Conservation (phyloP, 2,888 invertebrate genomes). For the Leptarthrus brevirostris region DNA sequence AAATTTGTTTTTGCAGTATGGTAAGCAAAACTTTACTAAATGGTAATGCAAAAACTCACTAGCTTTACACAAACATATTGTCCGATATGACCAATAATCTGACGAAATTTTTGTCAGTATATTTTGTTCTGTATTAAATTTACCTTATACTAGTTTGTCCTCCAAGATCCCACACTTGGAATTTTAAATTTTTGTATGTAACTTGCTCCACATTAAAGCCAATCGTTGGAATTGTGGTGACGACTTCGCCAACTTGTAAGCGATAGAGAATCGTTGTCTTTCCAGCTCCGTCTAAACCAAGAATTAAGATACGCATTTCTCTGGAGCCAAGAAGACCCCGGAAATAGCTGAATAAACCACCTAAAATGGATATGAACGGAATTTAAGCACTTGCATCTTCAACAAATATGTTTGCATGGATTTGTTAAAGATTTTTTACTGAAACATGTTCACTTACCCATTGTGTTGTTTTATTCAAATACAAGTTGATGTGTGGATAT, state of each 20-base stretch:
- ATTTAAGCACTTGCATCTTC: no score
- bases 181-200: constrained; percentile 98
- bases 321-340: constrained; percentile 93
- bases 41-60: no score
- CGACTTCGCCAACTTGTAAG: constrained; percentile 98
- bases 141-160: constrained; percentile 99
- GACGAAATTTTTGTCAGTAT: no score
- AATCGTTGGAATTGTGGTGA: constrained; percentile 98
- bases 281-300: constrained; percentile 98
- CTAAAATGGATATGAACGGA: constrained; percentile 68
- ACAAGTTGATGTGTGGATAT: background rate
- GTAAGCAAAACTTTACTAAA: no score
- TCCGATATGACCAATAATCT: no score
- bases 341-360: constrained; percentile 97
- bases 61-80: no score
- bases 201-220: constrained; percentile 99
- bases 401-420: background rate
- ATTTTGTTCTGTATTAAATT: no score
- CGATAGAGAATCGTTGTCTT: constrained; percentile 99
- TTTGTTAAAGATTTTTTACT: background rate
- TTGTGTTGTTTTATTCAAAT: constrained; percentile 9
- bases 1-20: background rate
- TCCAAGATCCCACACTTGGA: constrained; percentile 99
- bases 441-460: constrained; percentile 14
- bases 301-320: constrained; percentile 97